Evolutionary conservation across 2,888 invertebrate genomes (phyloP), one percentile per base, ranked within the genome.

Genomic region (Aquatica leii): DNA sequence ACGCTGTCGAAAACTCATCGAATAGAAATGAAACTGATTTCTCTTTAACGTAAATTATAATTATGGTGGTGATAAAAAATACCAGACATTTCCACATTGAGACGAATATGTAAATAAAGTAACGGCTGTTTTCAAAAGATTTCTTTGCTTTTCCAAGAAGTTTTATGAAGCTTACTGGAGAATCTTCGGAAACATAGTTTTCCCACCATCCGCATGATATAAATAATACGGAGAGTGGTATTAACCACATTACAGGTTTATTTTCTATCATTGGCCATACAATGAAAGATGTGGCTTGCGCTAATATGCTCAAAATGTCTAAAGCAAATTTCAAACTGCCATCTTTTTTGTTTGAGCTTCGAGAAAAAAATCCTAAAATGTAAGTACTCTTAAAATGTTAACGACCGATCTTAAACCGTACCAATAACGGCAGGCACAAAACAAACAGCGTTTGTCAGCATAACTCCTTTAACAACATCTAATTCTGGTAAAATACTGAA

Each of bases 131-230:
- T 46, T 76, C 64, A 53, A 78, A 79, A 24, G 71, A 70, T 54
- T 72, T 73, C 54, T 73, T 80, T 78, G 24, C 9, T 76, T 78
- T 76, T 58, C 83, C 81, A 81, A 85, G 75, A 70, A 77, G 70
- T 75, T 75, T 74, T 72, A 83, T 67, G 66, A 76, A 70, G 14
- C 59, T 69, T 5, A 78, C 76, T 41, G 67, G 68, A 51, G 80
- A 81, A 49, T 78, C 73, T 66, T 78, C 75, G 17, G 86, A 85
- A 3, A 91, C 84, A 77, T 86, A 94, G 79, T 93, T 94, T 77
- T 91, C 90, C 94, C 94, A 94, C 93, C 93, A 95, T 17, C 91
- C 90, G 48, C 88, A 82, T 0, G 94, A 94, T 57, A 90, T 85
- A 20, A 93, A 82, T 24, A 90, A 71, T 53, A 91, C 82, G 1